Conservation (phyloP, 2,113 vertebrate species). For the Lontra canadensis region DNA sequence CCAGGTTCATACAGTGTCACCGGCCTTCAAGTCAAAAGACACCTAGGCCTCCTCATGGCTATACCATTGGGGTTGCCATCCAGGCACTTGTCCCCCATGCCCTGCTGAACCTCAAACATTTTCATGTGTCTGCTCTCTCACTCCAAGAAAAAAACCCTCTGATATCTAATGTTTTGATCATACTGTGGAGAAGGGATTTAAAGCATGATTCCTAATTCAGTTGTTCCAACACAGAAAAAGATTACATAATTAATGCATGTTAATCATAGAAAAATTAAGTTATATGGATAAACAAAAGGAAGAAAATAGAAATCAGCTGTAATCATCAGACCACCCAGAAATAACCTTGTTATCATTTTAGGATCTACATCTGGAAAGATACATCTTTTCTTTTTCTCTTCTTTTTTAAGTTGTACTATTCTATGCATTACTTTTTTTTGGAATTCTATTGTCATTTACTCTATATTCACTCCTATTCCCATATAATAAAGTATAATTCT, state of each 20-base stretch:
- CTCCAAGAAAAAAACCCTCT: background rate
- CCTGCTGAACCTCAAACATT: background rate
- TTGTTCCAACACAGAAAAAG: conserved; percentile 15
- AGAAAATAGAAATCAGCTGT: conserved; percentile 55
- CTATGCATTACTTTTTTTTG: background rate
- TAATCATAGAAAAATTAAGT: conserved; percentile 24
- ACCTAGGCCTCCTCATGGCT: background rate
- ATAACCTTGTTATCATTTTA: background rate
- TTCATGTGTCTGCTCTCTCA: background rate
- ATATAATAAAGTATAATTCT: background rate
- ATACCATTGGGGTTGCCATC: background rate
- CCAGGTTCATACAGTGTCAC: background rate
- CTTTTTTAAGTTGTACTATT: background rate
- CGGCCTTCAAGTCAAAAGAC: background rate
- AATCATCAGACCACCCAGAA: conserved; percentile 48
- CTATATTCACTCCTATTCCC: background rate
- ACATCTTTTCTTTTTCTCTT: background rate
- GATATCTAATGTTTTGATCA: background rate
- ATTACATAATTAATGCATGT: background rate
- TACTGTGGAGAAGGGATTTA: background rate
- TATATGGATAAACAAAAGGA: conserved; percentile 26
- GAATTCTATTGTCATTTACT: background rate
- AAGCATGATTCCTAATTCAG: background rate
- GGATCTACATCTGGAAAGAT: conserved; percentile 14
- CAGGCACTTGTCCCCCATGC: background rate